These are phyloP conservation scores for Rhinogobius similis DNA, from an alignment of 2,113 vertebrate species.

Conservation along the genomic window DNA sequence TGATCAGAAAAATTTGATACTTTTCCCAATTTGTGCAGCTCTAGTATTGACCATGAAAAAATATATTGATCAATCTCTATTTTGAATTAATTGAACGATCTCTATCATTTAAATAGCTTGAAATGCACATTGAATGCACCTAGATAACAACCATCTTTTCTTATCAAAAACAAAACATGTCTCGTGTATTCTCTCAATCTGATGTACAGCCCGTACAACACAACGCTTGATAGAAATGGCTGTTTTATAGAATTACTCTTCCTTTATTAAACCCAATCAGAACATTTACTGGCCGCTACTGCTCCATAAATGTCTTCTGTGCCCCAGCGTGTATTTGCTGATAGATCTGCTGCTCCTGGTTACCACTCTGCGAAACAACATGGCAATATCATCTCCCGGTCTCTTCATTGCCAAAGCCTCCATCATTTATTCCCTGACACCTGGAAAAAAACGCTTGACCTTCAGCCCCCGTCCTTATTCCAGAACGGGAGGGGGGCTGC, in stretches of 20 bases:
- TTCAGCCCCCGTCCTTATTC: conserved; percentile 1
- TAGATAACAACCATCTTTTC: too few species aligned
- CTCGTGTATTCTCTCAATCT: too few species aligned
- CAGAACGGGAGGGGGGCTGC: not conserved
- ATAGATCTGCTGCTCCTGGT: not conserved
- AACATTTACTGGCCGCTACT: conserved; percentile 8
- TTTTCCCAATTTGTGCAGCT: too few species aligned
- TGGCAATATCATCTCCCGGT: not conserved
- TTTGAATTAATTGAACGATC: too few species aligned
- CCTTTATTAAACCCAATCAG: not conserved
- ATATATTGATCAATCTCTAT: too few species aligned
- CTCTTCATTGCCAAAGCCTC: not conserved
- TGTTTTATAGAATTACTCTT: not conserved
- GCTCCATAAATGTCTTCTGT: not conserved
- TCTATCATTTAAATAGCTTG: too few species aligned
- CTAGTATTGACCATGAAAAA: too few species aligned
- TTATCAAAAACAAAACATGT: too few species aligned
- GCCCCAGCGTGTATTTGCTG: not conserved
- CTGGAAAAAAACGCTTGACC: conserved; percentile 6
- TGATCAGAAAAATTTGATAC: too few species aligned
- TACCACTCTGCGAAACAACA: not conserved
- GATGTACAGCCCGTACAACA: too few species aligned
- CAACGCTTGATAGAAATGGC: not conserved
- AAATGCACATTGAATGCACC: too few species aligned
- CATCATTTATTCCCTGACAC: conserved; percentile 3